Evolutionary conservation across 2,797 vertebrate species (phyloP).

Genomic region (Acanthornis magna): DNA sequence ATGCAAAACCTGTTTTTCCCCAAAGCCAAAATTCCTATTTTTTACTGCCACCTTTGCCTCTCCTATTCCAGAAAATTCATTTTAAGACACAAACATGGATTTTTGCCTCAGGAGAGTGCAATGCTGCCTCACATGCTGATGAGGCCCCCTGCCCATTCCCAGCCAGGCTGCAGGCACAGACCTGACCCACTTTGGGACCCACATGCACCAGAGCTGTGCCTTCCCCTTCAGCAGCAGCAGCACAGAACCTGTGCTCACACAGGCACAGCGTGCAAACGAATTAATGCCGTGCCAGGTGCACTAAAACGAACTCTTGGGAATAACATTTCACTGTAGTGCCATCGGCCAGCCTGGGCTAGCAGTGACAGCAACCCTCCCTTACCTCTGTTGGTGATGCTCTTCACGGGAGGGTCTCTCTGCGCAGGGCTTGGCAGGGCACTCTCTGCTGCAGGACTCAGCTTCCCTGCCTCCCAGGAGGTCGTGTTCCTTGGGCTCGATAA

Average conservation of each 20-base stretch:
- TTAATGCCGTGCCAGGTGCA: accelerated
- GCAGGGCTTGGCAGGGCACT: conserved; percentile 68
- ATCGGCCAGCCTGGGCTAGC: not conserved
- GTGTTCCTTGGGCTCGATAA: conserved; percentile 80
- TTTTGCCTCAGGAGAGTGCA: not conserved
- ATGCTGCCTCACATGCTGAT: accelerated
- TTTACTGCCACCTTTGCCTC: not conserved
- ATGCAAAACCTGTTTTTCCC: not conserved
- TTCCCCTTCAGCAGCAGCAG: not conserved
- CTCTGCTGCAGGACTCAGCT: conserved; percentile 72
- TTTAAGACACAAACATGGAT: not conserved
- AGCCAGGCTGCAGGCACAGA: not conserved
- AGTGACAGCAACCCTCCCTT: not conserved
- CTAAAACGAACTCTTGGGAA: not conserved
- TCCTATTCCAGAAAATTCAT: not conserved
- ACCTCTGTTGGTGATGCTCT: conserved; percentile 75
- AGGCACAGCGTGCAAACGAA: not conserved
- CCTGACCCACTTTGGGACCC: not conserved
- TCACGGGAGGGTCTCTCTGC: conserved; percentile 58
- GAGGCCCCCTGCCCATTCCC: not conserved
- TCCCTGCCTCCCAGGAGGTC: conserved; percentile 75
- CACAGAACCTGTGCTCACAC: not conserved
- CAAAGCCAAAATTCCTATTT: not conserved
- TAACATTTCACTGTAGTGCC: not conserved
- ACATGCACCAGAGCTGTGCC: accelerated